phyloP scores from a whole-genome alignment of 1,140 invertebrate species.

The Ganaspis sp. region DNA sequence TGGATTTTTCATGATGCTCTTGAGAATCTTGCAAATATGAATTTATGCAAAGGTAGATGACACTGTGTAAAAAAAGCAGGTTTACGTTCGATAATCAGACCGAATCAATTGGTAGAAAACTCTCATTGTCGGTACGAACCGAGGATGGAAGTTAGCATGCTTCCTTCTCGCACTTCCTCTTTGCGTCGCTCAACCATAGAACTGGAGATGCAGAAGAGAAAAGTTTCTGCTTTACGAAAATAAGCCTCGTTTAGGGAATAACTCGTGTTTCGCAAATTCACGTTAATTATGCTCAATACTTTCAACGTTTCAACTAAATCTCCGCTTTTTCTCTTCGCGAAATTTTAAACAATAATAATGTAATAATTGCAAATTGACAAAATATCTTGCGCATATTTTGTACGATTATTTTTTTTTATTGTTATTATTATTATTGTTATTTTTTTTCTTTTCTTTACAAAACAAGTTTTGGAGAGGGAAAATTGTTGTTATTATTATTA shows the following conservation, averaged over 20 bases:
- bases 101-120: slow-evolving; percentile 60
- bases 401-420: too few species aligned
- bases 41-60: slow-evolving; percentile 18
- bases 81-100: slow-evolving; percentile 57
- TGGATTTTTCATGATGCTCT: background rate
- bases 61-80: background rate
- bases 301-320: background rate
- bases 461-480: too few species aligned
- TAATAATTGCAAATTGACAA: too few species aligned
- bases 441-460: too few species aligned
- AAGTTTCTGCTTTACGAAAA: slow-evolving; percentile 21
- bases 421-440: too few species aligned
- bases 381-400: too few species aligned
- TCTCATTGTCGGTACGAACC: slow-evolving; percentile 61
- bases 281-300: background rate
- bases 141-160: slow-evolving; percentile 66
- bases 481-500: too few species aligned
- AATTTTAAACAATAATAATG: too few species aligned
- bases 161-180: slow-evolving; percentile 64
- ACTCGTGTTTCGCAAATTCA: background rate
- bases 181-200: slow-evolving; percentile 65
- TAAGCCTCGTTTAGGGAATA: background rate
- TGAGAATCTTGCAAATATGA: too few species aligned
- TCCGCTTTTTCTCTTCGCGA: background rate
- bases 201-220: background rate